Evolutionary conservation across 2,797 vertebrate species (phyloP).

Genomic region (Poeciliopsis turneri): DNA sequence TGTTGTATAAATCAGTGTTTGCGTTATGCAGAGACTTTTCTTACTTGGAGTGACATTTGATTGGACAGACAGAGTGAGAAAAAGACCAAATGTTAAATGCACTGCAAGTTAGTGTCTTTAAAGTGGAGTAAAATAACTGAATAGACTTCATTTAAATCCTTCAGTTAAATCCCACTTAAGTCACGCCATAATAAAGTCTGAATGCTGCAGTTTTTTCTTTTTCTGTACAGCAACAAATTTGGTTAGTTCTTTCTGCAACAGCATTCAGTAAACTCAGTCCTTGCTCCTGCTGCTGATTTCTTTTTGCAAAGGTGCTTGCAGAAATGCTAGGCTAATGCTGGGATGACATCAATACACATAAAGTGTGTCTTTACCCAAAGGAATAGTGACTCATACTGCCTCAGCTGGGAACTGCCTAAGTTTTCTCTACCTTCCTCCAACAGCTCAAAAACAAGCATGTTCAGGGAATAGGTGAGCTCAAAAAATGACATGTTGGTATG

Average conservation of each 20-base stretch:
- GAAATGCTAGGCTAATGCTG: background rate
- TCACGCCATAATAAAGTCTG: background rate
- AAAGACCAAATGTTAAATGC: background rate
- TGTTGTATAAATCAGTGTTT: background rate
- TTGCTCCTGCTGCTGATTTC: background rate
- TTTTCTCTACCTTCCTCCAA: background rate
- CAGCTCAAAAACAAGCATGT: background rate
- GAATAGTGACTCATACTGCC: background rate
- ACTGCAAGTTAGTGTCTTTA: background rate
- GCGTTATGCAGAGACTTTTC: background rate
- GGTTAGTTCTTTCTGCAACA: background rate
- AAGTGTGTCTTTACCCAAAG: background rate
- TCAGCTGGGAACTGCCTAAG: background rate
- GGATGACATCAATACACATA: background rate
- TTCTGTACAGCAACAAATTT: background rate
- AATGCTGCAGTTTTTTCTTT: background rate
- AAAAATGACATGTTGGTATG: background rate
- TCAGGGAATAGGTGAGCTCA: background rate
- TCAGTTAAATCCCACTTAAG: background rate
- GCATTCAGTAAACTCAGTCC: background rate
- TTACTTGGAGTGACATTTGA: background rate
- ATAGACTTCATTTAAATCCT: background rate
- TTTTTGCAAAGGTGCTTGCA: background rate
- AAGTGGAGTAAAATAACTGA: background rate
- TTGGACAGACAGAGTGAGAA: too few relatives aligned